These are phyloP conservation scores for Anomalospiza imberbis DNA, from an alignment of 2,797 vertebrate genomes.

Conservation along the genomic window DNA sequence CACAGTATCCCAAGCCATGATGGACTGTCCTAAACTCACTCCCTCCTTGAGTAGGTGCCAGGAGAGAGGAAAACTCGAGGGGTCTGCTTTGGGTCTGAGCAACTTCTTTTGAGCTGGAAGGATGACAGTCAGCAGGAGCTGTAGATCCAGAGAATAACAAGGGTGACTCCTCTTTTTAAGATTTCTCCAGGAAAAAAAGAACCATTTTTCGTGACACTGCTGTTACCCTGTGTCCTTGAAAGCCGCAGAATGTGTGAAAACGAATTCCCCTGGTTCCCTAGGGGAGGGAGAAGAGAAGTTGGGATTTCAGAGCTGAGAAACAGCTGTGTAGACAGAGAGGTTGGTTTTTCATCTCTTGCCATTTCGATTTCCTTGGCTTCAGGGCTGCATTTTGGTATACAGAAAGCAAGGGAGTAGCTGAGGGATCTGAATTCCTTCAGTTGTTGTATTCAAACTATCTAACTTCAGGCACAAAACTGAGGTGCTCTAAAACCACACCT, in stretches of 20 bases:
- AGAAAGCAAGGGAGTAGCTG: neutral
- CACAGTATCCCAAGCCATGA: neutral
- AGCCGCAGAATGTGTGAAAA: neutral
- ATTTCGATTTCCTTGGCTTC: neutral
- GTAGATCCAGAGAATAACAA: neutral
- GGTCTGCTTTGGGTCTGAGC: neutral
- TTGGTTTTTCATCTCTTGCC: neutral
- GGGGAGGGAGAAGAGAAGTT: neutral
- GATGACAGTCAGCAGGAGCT: neutral
- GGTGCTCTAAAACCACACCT: neutral
- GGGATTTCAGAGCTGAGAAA: neutral
- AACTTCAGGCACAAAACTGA: slow-evolving; percentile 1
- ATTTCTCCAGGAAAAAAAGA: neutral
- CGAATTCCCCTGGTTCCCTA: neutral
- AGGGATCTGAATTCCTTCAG: neutral
- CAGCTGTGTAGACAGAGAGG: neutral
- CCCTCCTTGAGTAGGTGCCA: neutral
- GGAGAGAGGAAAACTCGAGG: neutral
- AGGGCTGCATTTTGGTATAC: neutral
- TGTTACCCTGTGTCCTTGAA: neutral
- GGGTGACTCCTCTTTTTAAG: neutral
- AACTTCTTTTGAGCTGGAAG: neutral
- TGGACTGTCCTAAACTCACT: neutral
- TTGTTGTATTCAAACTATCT: neutral
- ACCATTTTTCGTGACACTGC: neutral